Evolutionary conservation across 2,797 vertebrate species (phyloP).

Genomic region (Lophotriccus pileatus): DNA sequence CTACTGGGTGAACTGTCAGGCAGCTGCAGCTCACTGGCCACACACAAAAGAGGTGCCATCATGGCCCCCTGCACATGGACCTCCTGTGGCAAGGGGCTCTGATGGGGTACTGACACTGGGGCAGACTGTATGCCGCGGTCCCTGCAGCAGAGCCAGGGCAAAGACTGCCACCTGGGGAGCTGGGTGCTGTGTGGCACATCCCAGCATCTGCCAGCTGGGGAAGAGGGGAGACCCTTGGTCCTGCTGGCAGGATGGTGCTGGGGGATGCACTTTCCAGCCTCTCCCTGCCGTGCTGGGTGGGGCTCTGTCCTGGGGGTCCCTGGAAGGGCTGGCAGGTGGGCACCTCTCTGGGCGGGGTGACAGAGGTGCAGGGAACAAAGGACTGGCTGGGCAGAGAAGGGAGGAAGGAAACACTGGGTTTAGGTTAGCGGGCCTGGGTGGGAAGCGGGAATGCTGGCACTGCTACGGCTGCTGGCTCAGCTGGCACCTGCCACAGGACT

Average conservation of each 20-base stretch:
- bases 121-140: not conserved
- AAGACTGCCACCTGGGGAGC: not conserved
- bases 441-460: not conserved
- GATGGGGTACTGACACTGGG: not conserved
- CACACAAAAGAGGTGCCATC: not conserved
- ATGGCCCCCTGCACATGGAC: fast-evolving
- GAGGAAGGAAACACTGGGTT: conserved; percentile 26
- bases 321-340: not conserved
- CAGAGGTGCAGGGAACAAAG: not conserved
- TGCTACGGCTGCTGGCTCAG: not conserved
- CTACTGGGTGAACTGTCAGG: not conserved
- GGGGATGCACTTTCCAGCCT: not conserved
- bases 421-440: fast-evolving
- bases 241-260: fast-evolving
- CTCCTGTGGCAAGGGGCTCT: not conserved
- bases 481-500: conserved; percentile 22
- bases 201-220: not conserved
- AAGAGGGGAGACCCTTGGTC: not conserved
- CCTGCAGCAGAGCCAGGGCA: not conserved
- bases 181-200: fast-evolving
- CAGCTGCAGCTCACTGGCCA: not conserved
- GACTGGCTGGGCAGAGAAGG: not conserved
- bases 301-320: not conserved
- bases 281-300: fast-evolving
- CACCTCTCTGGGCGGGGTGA: not conserved